Evolutionary conservation across 1,140 invertebrate species (phyloP).

Genomic region (Diorhabda carinulata): DNA sequence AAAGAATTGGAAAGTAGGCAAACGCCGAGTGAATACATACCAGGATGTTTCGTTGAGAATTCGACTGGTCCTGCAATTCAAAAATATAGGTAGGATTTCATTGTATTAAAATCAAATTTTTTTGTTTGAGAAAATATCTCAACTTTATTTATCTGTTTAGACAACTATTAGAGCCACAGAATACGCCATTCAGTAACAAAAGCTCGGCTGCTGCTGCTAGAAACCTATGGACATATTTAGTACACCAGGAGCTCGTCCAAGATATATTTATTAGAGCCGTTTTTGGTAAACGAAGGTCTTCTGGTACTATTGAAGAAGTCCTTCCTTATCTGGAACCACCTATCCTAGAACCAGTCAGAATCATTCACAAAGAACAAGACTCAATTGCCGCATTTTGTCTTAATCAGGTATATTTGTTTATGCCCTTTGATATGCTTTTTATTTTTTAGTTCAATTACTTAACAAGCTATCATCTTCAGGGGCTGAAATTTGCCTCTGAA

Average conservation of each 20-base stretch:
- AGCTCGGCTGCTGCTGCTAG: constrained; percentile 76
- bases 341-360: constrained; percentile 77
- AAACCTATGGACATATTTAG: constrained; percentile 89
- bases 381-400: constrained; percentile 96
- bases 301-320: constrained; percentile 50
- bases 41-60: constrained; percentile 73
- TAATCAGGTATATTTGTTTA: constrained; percentile 66
- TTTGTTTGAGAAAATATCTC: too few relatives aligned
- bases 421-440: too few relatives aligned
- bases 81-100: constrained; percentile 70
- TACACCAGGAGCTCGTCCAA: constrained; percentile 88
- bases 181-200: constrained; percentile 86
- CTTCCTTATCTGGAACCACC: constrained; percentile 45
- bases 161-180: constrained; percentile 79
- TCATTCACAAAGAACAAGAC: constrained; percentile 99
- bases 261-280: constrained; percentile 95
- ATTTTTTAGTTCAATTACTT: too few relatives aligned
- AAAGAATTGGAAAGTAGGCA: constrained; percentile 71
- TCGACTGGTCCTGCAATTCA: constrained; percentile 77
- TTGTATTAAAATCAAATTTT: too few relatives aligned
- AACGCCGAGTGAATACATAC: constrained; percentile 75
- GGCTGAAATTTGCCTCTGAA: too few relatives aligned
- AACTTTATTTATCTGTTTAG: constrained; percentile 24
- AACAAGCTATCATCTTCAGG: too few relatives aligned
- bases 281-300: constrained; percentile 69